phyloP scores from a whole-genome alignment of 1,140 invertebrate genomes.

The Hylyphantes graminicola region DNA sequence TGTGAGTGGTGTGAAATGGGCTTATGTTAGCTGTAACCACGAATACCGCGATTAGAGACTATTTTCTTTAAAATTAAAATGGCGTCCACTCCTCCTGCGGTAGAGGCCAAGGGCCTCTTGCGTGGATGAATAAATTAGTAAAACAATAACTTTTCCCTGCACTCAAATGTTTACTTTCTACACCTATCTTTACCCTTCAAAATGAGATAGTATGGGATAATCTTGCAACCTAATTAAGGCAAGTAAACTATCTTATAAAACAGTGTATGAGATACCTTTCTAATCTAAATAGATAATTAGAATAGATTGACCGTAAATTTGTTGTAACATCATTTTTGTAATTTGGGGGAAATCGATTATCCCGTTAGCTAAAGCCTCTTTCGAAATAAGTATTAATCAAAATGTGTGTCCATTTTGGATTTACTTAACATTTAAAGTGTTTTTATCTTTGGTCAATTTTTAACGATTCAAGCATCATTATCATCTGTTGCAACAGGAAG shows the following conservation, averaged over 20 bases:
- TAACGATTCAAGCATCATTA: too few relatives aligned
- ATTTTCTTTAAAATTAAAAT: slow-evolving; percentile 12
- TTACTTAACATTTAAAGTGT: too few relatives aligned
- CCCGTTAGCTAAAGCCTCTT: too few relatives aligned
- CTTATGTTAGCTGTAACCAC: neutral
- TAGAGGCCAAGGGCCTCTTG: slow-evolving; percentile 15
- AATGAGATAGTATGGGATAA: too few relatives aligned
- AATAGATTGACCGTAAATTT: neutral
- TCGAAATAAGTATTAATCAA: too few relatives aligned
- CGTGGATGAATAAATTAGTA: slow-evolving; percentile 21
- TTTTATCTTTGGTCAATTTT: too few relatives aligned
- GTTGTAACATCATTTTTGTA: too few relatives aligned
- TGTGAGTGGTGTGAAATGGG: neutral
- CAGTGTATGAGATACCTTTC: neutral
- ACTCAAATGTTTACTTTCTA: neutral
- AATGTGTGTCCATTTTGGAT: too few relatives aligned
- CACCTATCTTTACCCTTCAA: too few relatives aligned
- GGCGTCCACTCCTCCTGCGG: slow-evolving; percentile 16
- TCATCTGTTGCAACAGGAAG: too few relatives aligned
- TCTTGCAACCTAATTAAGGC: neutral
- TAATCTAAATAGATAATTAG: neutral
- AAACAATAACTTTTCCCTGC: neutral
- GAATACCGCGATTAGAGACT: neutral
- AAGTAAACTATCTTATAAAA: neutral
- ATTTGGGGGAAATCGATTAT: too few relatives aligned